Percentiles rank a stretch among this genome's conserved stretches.
Evolutionary conservation across 2,113 vertebrate species (phyloP).

Genomic region (Cyprinodon tularosa): DNA sequence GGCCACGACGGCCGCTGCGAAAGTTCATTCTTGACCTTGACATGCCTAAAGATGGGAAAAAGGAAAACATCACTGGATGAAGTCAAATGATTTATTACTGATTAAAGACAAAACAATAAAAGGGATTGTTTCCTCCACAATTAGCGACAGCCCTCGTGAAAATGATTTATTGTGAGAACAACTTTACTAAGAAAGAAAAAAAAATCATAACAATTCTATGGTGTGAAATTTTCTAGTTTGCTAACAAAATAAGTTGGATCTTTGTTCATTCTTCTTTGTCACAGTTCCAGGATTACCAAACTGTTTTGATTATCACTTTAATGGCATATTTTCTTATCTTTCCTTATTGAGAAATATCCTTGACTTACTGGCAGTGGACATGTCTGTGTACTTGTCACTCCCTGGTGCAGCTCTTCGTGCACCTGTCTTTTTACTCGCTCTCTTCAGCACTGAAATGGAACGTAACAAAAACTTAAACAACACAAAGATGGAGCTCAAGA

Average conservation of each 20-base stretch:
- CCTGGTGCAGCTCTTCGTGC: conserved; percentile 90
- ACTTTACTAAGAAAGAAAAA: background rate
- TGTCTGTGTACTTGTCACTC: conserved; percentile 92
- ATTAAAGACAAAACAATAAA: background rate
- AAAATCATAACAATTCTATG: background rate
- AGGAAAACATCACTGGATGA: background rate
- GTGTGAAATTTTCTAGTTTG: background rate
- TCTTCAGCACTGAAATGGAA: conserved; percentile 86
- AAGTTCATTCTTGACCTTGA: conserved; percentile 92
- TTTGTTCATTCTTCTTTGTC: no score
- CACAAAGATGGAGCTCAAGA: background rate
- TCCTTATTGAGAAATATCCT: background rate
- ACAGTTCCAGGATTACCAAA: no score
- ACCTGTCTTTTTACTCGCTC: conserved; percentile 95
- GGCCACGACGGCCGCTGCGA: conserved; percentile 88
- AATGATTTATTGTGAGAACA: background rate
- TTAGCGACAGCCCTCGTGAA: background rate
- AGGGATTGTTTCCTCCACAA: background rate
- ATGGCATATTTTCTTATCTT: background rate
- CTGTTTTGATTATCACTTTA: background rate
- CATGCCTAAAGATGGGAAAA: conserved; percentile 79
- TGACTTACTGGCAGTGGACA: conserved; percentile 88
- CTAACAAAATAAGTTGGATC: background rate
- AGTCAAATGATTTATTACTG: background rate
- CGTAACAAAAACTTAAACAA: conserved; percentile 11